phyloP scores from a whole-genome alignment of 2,888 invertebrate genomes.

The Rotaria macrura region DNA sequence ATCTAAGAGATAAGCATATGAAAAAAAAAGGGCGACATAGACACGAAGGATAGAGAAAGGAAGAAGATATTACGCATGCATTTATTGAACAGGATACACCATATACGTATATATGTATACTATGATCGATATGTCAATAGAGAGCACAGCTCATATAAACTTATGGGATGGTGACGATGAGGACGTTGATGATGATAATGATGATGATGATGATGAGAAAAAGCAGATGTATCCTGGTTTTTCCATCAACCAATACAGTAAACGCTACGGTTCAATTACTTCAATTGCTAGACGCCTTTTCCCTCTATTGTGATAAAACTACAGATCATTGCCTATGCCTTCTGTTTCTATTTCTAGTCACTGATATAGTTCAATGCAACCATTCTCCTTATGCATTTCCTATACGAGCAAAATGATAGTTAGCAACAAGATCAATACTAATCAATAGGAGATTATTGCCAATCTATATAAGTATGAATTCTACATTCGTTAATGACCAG shows the following conservation, averaged over 20 bases:
- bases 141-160: background rate
- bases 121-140: conserved; percentile 1
- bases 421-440: background rate
- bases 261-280: background rate
- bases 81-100: background rate
- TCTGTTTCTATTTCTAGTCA: background rate
- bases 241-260: background rate
- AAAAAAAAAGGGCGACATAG: background rate
- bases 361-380: background rate
- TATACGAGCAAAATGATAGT: background rate
- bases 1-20: background rate
- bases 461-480: background rate
- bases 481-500: background rate
- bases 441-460: background rate
- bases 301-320: background rate
- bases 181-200: background rate
- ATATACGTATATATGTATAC: background rate
- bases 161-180: background rate
- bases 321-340: background rate
- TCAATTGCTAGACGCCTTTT: background rate
- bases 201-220: background rate
- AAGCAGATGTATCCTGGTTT: background rate
- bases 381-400: background rate
- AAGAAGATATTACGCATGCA: background rate
- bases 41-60: background rate